A percentile compares a stretch with the other conserved stretches of the same genome.
These are phyloP conservation scores for Cydia splendana DNA, from an alignment of 1,140 invertebrate species.

Conservation along the genomic window DNA sequence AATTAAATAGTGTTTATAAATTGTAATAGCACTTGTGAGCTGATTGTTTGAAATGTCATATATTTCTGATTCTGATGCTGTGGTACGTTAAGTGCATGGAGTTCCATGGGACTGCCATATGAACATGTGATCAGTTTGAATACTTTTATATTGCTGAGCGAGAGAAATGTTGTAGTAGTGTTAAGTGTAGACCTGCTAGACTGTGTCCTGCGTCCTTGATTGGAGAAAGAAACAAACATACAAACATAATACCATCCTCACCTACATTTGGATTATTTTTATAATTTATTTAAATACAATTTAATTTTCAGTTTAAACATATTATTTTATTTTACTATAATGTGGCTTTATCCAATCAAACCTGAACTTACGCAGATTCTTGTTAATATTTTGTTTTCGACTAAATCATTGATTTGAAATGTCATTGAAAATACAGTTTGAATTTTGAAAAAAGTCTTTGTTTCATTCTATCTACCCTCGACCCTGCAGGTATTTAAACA, in stretches of 20 bases:
- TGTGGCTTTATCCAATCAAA: conserved; percentile 76
- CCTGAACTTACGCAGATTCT: conserved; percentile 67
- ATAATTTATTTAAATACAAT: conserved; percentile 31
- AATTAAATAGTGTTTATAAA: conserved; percentile 45
- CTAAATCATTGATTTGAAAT: conserved; percentile 77
- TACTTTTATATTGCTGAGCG: conserved; percentile 78
- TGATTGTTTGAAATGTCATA: conserved; percentile 71
- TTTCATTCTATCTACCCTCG: conserved; percentile 36
- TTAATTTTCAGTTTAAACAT: conserved; percentile 34
- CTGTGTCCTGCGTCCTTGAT: conserved; percentile 73
- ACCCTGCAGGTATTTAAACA: not conserved
- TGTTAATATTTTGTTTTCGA: conserved; percentile 78
- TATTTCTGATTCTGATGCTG: conserved; percentile 65
- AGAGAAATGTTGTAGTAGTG: conserved; percentile 73
- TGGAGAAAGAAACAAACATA: conserved; percentile 57
- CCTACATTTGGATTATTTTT: conserved; percentile 16
- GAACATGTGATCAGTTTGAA: conserved; percentile 79
- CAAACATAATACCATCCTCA: not conserved
- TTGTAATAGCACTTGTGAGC: conserved; percentile 57
- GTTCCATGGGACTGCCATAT: conserved; percentile 76
- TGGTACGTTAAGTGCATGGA: conserved; percentile 71
- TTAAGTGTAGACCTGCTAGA: conserved; percentile 78
- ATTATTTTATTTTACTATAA: conserved; percentile 50
- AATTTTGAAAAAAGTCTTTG: conserved; percentile 58
- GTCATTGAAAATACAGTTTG: conserved; percentile 76